phyloP scores from a whole-genome alignment of 2,797 vertebrate species.

The Triplophysa bombifrons region DNA sequence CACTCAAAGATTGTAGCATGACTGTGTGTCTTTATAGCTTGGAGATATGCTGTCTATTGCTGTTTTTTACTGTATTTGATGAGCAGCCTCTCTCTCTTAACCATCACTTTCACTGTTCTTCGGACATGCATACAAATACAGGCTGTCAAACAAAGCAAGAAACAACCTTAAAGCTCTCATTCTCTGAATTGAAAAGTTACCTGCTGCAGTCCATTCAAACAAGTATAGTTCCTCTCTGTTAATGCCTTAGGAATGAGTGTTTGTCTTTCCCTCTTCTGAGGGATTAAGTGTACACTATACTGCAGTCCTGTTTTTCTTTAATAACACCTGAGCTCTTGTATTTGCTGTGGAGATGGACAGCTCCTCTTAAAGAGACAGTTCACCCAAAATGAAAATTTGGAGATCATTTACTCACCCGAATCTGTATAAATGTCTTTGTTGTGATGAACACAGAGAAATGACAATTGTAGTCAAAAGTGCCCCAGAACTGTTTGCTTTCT shows the following conservation, averaged over 20 bases:
- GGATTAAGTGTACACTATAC: conserved; percentile 70
- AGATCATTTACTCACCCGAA: too few relatives aligned
- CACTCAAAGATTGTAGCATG: background rate
- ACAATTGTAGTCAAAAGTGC: too few relatives aligned
- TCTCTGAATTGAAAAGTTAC: conserved; percentile 33
- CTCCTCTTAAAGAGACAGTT: too few relatives aligned
- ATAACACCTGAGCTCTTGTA: conserved; percentile 65
- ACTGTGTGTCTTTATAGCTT: conserved; percentile 3
- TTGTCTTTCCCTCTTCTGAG: conserved; percentile 33
- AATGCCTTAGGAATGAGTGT: conserved; percentile 55
- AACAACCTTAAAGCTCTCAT: background rate
- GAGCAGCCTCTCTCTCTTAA: background rate
- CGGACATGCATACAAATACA: background rate
- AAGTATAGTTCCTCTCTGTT: conserved; percentile 50
- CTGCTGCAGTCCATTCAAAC: conserved; percentile 33
- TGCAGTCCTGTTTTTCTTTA: conserved; percentile 76
- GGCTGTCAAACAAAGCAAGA: background rate
- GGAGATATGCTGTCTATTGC: background rate
- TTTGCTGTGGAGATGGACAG: conserved; percentile 40
- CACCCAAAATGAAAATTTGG: too few relatives aligned
- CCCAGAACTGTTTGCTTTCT: too few relatives aligned
- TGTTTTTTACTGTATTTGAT: background rate
- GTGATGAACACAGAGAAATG: too few relatives aligned
- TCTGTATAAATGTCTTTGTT: too few relatives aligned
- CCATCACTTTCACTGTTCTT: background rate